Percentiles rank a stretch among this genome's conserved stretches.
Conservation (phyloP, 2,888 invertebrate genomes). For the Eupithecia exiguata region DNA sequence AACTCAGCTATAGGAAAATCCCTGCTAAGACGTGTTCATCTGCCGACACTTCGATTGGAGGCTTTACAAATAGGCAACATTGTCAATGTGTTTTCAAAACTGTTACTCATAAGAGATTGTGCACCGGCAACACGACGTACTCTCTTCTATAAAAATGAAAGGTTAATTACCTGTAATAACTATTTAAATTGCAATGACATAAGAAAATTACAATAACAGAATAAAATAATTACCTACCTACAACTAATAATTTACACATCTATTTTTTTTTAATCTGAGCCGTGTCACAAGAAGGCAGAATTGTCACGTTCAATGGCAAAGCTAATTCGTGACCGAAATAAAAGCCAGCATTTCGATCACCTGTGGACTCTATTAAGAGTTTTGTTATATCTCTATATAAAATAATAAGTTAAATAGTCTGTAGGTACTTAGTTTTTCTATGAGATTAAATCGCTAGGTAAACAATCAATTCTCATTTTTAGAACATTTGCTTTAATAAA, state of each 20-base stretch:
- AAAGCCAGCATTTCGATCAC: too few species aligned
- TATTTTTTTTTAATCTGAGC: too few species aligned
- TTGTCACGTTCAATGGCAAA: too few species aligned
- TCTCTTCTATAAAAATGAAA: slow-evolving; percentile 85
- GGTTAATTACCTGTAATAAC: too few species aligned
- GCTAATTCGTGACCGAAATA: too few species aligned
- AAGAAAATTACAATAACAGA: too few species aligned
- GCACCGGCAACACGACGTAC: slow-evolving; percentile 87
- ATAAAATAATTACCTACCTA: neutral
- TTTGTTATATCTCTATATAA: too few species aligned
- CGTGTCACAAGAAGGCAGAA: too few species aligned
- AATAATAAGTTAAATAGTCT: neutral
- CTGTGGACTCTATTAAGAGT: too few species aligned
- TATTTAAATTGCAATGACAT: too few species aligned
- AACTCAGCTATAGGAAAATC: slow-evolving; percentile 84
- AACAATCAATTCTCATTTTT: slow-evolving; percentile 14
- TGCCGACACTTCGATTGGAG: slow-evolving; percentile 84
- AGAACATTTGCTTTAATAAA: slow-evolving; percentile 92
- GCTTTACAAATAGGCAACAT: slow-evolving; percentile 90
- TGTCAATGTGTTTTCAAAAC: slow-evolving; percentile 88
- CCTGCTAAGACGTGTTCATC: slow-evolving; percentile 86
- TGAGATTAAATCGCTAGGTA: neutral
- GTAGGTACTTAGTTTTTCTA: neutral
- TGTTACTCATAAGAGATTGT: slow-evolving; percentile 87
- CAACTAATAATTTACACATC: too few species aligned